Percentiles rank a stretch among this genome's conserved stretches.
Conservation (phyloP, 1,140 invertebrate species). For the Anastatus disparis region DNA sequence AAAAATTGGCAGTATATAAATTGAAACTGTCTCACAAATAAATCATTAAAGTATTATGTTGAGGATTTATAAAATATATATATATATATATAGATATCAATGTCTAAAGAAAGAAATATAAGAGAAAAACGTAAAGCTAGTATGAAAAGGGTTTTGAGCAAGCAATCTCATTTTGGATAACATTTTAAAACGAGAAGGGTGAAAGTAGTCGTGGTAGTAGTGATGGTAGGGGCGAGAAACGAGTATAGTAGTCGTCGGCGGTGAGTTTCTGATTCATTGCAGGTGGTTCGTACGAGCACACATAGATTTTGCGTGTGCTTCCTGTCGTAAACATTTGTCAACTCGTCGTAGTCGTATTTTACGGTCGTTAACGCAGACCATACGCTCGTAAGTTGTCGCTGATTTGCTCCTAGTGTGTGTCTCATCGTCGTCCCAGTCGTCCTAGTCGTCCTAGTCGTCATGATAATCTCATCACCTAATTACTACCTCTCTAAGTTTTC, state of each 20-base stretch:
- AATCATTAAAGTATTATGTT: no score
- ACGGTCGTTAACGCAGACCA: constrained; percentile 42
- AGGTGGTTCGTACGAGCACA: constrained; percentile 24
- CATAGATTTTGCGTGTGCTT: constrained; percentile 41
- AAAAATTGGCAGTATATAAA: no score
- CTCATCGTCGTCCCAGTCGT: no score
- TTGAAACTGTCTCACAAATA: no score
- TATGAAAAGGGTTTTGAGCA: neutral
- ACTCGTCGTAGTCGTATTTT: constrained; percentile 48
- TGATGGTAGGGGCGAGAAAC: no score
- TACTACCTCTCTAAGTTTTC: constrained; percentile 32
- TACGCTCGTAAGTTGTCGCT: constrained; percentile 30
- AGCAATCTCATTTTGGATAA: constrained; percentile 26
- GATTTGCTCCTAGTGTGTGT: constrained; percentile 23
- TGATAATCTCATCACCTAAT: constrained; percentile 41
- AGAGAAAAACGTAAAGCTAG: neutral
- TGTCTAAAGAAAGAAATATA: neutral
- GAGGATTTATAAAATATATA: neutral
- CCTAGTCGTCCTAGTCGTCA: no score
- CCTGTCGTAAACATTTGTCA: constrained; percentile 50
- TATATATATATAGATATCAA: neutral
- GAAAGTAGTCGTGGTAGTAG: no score
- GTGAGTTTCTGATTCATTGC: constrained; percentile 36
- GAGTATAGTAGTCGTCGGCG: no score
- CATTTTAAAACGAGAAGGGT: no score